These are phyloP conservation scores for Ormia ochracea DNA, from an alignment of 2,888 invertebrate genomes.

Conservation along the genomic window DNA sequence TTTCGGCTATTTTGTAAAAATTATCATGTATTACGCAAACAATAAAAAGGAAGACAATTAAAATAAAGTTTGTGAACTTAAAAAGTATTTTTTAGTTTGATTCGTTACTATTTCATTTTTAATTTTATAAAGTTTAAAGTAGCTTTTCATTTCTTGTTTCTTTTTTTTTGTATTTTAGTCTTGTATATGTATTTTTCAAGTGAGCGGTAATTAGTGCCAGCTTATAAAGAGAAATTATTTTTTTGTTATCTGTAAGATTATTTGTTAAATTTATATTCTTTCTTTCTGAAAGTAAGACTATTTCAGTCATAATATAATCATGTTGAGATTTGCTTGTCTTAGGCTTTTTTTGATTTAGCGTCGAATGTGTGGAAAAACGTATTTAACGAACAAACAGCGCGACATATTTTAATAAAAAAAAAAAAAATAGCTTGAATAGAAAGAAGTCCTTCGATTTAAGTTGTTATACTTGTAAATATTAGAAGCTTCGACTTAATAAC, in stretches of 20 bases:
- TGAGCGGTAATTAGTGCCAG: constrained; percentile 51
- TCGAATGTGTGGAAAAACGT: constrained; percentile 40
- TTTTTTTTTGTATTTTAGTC: background rate
- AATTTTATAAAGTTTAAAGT: background rate
- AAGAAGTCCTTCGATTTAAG: constrained; percentile 37
- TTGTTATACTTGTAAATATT: background rate
- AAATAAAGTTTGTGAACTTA: background rate
- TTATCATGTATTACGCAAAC: constrained; percentile 12
- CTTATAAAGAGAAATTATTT: constrained; percentile 32
- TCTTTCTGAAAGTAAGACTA: background rate
- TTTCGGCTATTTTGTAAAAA: constrained; percentile 39
- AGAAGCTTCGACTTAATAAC: background rate
- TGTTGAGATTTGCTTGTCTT: background rate
- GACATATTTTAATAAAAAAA: constrained; percentile 41
- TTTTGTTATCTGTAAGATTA: background rate
- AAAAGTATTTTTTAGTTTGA: background rate
- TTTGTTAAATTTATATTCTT: constrained; percentile 8
- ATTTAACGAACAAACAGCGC: constrained; percentile 64
- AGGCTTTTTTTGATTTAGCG: constrained; percentile 12
- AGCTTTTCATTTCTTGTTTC: constrained; percentile 7
- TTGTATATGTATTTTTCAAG: constrained; percentile 19
- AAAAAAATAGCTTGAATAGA: background rate
- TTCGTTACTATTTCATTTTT: background rate
- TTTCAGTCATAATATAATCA: background rate
- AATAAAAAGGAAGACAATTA: constrained; percentile 9